phyloP scores from a whole-genome alignment of 1,140 invertebrate genomes.

The Pygmarrhopalites habei region DNA sequence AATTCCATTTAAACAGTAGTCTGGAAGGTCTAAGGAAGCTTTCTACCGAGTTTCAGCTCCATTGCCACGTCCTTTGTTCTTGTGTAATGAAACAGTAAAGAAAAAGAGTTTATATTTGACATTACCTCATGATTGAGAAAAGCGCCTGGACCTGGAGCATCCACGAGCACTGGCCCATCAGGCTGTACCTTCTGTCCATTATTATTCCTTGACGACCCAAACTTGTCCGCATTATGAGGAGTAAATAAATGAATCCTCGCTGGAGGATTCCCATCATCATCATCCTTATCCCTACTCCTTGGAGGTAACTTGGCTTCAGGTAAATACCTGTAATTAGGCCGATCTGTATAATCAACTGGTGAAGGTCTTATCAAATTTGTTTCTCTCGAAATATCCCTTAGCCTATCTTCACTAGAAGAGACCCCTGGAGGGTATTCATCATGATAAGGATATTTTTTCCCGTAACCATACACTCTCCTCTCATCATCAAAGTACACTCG shows the following conservation, averaged over 20 bases:
- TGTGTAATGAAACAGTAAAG: too few relatives aligned
- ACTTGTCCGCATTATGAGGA: background rate
- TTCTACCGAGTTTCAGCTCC: too few relatives aligned
- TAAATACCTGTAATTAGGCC: background rate
- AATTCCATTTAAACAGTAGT: too few relatives aligned
- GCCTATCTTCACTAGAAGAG: too few relatives aligned
- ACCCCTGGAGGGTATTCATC: background rate
- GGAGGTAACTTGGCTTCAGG: conserved; percentile 21
- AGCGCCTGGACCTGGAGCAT: conserved; percentile 24
- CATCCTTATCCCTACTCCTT: conserved; percentile 1
- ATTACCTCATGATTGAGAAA: conserved; percentile 39
- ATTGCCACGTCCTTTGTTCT: too few relatives aligned
- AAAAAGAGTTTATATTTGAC: too few relatives aligned
- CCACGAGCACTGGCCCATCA: conserved; percentile 3
- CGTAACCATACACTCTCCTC: background rate
- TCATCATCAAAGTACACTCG: conserved; percentile 6
- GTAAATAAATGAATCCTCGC: conserved; percentile 30
- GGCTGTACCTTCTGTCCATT: background rate
- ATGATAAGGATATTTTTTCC: conserved; percentile 6
- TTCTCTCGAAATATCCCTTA: background rate
- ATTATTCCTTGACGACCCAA: background rate
- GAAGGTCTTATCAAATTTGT: conserved; percentile 2
- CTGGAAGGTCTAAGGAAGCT: too few relatives aligned
- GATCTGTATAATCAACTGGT: background rate
- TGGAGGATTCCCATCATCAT: conserved; percentile 18